Evolutionary conservation across 2,113 vertebrate species (phyloP).

Genomic region (Zosterops lateralis): DNA sequence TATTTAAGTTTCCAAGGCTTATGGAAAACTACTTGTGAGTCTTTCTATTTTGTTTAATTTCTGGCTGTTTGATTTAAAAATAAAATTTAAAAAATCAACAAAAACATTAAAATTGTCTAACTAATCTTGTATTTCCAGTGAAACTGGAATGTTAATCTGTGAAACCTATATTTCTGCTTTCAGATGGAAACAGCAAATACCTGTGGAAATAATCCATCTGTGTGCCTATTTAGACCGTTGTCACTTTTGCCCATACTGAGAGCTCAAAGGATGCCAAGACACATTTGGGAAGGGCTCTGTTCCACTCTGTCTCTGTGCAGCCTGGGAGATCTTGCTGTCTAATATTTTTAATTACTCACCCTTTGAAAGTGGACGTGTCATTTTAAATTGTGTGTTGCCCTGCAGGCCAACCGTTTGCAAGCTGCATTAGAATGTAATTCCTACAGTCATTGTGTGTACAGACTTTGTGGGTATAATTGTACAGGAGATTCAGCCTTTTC

Average conservation of each 20-base stretch:
- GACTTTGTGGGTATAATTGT: not conserved
- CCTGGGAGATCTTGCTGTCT: not conserved
- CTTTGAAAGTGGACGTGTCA: not conserved
- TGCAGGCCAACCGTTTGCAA: not conserved
- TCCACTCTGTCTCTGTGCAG: not conserved
- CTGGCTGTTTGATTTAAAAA: not conserved
- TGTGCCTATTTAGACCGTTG: not conserved
- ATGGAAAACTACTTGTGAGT: not conserved
- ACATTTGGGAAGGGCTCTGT: not conserved
- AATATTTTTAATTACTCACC: not conserved
- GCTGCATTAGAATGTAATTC: not conserved
- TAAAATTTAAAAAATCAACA: not conserved
- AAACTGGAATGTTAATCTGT: not conserved
- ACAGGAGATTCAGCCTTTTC: not conserved
- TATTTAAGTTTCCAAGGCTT: not conserved
- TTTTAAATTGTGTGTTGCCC: not conserved
- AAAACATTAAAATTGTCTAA: not conserved
- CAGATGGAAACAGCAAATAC: not conserved
- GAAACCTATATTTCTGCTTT: not conserved
- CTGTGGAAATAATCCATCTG: not conserved
- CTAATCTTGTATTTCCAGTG: not conserved
- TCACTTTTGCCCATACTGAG: not conserved
- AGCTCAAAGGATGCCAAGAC: not conserved
- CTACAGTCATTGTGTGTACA: not conserved
- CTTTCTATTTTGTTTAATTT: not conserved